Base-by-base conservation (phyloP, 2,888 invertebrate species). In the Dryomyza anilis region DNA sequence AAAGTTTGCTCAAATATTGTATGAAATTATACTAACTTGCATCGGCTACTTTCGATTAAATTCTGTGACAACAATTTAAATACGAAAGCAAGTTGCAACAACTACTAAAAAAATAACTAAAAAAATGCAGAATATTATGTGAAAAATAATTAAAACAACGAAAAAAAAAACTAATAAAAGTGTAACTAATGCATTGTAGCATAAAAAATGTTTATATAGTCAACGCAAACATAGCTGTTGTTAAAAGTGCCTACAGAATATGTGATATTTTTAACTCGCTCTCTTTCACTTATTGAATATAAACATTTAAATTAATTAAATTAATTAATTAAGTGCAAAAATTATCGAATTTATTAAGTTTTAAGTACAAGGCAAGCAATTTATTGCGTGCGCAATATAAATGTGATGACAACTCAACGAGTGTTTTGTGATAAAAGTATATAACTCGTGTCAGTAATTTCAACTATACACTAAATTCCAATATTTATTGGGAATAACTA, bases 31-130 rank as follows among this genome's bases (percentile, higher is more conserved):
- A 45, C 58, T 65, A 68, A 64, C 61, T 66, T 71, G 72, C 72
- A 73, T 73, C 73, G 72, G 70, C 72, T 72, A 71, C 69, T 73
- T 73, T 71, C 71, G 70, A 71, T 71, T 72, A 73, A 73, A 71
- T 67, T 65, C 60, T 52, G n/a, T n/a, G 62, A 55, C 59, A 62
- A n/a, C 16, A 67, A 69, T 69, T 73, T 73, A 67, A 65, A 71
- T 67, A 70, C 63, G 69, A 72, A 72, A 70, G 72, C 72, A 74
- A 74, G 72, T 72, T 72, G 69, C 70, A 68, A 43, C 50, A 56
- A 61, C 33, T 36, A 36, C 23, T 25, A 14, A 45, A 46, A 59
- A 3, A 27, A 43, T 14, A 45, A 5, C 5, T n/a, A n/a, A n/a
- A n/a, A n/a, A n/a, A n/a, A n/a, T n/a, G n/a, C n/a, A n/a, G n/a